Base-by-base conservation (phyloP, 2,113 vertebrate species). In the Pelobates fuscus region DNA sequence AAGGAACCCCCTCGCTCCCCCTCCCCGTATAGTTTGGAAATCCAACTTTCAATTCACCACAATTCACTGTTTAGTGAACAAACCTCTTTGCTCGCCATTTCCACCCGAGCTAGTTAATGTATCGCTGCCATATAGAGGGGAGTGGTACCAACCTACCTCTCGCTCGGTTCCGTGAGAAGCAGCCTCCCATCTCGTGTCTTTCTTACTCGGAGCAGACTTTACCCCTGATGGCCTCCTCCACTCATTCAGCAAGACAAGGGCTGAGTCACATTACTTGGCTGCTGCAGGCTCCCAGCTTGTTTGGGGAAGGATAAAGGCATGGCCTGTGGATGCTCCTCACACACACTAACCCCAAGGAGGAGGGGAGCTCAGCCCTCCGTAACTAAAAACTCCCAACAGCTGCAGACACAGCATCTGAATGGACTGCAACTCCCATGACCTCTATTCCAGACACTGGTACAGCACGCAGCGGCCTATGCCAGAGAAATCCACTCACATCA, bases 261-360 rank as follows among this genome's bases (percentile, higher is more conserved):
- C 72, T 67, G 72, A 67, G 63, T 75, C 72, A 67, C 72, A 75
- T 67, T 15, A 59, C 72, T 46, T n/a, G n/a, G n/a, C n/a, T n/a
- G n/a, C n/a, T n/a, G n/a, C n/a, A n/a, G 10, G 43, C 71, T 32
- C 46, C 12, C 49, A 29, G 52, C 71, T 21, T 59, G 62, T 75
- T 44, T 44, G 52, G 54, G 10, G 20, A n/a, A 26, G 46, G 41
- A 65, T 37, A n/a, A 55, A 65, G 21, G 70, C 44, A 26, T 41
- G 68, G 44, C 58, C 70, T 43, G 29, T 44, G 44, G 60, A 75
- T 75, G 71, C 62, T 75, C 29, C n/a, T n/a, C n/a, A n/a, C n/a
- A 57, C 46, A 65, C 60, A 52, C 24, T 27, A 18, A 23, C 43
- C 67, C 46, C 46, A 17, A 66, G 62, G 52, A 23, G 54, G 71